Evolutionary conservation across 2,888 invertebrate genomes (phyloP).

Genomic region (Pachymerium ferrugineum): DNA sequence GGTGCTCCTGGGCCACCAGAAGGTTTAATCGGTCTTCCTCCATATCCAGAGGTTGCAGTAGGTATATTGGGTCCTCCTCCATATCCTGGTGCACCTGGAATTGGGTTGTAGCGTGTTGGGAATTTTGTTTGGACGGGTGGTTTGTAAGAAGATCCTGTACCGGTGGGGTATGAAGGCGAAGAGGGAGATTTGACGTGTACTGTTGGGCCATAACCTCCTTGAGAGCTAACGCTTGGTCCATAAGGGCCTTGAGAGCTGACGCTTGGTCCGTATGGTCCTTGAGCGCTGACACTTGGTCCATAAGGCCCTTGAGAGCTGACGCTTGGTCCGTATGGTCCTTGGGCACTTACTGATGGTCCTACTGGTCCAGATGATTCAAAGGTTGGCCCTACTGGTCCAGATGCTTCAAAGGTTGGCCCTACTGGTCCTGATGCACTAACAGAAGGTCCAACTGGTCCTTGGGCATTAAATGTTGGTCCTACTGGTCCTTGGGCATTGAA

Average conservation of each 20-base stretch:
- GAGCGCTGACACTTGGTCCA: slow-evolving; percentile 9
- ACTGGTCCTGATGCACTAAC: not conserved
- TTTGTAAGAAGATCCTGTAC: not conserved
- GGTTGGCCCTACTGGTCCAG: slow-evolving; percentile 10
- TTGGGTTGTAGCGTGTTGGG: not conserved
- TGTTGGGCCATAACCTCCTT: not conserved
- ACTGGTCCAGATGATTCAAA: not conserved
- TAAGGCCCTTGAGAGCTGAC: not conserved
- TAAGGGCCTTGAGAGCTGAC: not conserved
- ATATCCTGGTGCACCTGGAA: not conserved
- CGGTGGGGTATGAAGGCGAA: not conserved
- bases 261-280: not conserved
- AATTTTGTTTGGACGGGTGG: not conserved
- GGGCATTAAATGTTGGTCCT: not conserved
- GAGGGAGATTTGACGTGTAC: not conserved
- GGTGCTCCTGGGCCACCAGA: no score
- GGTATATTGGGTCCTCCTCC: not conserved
- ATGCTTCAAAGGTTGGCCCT: slow-evolving; percentile 16
- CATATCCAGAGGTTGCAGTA: no score
- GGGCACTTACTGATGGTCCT: slow-evolving; percentile 1
- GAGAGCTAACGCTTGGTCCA: not conserved
- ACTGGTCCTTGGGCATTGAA: not conserved
- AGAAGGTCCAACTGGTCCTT: slow-evolving; percentile 5
- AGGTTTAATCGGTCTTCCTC: not conserved
- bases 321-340: not conserved